Percentiles rank a stretch among this genome's conserved stretches.
These are phyloP conservation scores for Cremastobaeus sp. DNA, from an alignment of 2,888 invertebrate species.

Conservation along the genomic window DNA sequence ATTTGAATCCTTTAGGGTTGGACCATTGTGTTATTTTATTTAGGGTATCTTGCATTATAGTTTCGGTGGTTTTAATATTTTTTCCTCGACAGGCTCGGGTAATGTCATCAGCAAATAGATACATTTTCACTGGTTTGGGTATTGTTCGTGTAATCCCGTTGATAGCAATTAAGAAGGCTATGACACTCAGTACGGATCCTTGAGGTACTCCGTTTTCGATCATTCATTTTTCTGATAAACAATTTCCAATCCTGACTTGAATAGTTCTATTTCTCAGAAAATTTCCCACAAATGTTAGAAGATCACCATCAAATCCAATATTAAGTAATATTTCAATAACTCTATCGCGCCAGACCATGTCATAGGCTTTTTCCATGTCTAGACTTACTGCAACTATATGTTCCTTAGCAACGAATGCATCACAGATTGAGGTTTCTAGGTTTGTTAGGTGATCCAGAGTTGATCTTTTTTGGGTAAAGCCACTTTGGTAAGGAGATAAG, in stretches of 20 bases:
- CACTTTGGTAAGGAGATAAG: conserved; percentile 36
- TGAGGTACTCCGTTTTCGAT: conserved; percentile 27
- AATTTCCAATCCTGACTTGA: conserved; percentile 50
- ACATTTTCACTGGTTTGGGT: background rate
- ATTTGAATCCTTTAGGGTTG: background rate
- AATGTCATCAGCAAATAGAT: conserved; percentile 16
- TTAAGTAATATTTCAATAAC: conserved; percentile 1
- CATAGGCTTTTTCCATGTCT: conserved; percentile 58
- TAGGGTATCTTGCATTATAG: background rate
- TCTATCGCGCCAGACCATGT: conserved; percentile 38
- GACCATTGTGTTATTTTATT: background rate
- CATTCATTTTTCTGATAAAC: background rate
- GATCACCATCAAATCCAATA: background rate
- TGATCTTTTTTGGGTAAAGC: conserved; percentile 23
- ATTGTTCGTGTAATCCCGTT: conserved; percentile 14
- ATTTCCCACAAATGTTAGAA: conserved; percentile 21
- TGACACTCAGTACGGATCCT: conserved; percentile 13
- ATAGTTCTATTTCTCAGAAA: conserved; percentile 19
- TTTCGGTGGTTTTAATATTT: background rate
- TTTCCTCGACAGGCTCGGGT: background rate
- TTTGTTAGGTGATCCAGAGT: conserved; percentile 18
- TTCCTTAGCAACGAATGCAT: conserved; percentile 40
- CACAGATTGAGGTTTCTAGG: conserved; percentile 36
- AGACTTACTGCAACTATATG: conserved; percentile 49
- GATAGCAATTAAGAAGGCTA: conserved; percentile 14